Evolutionary conservation across 2,113 vertebrate species (phyloP).

Genomic region (Caranx ignobilis): DNA sequence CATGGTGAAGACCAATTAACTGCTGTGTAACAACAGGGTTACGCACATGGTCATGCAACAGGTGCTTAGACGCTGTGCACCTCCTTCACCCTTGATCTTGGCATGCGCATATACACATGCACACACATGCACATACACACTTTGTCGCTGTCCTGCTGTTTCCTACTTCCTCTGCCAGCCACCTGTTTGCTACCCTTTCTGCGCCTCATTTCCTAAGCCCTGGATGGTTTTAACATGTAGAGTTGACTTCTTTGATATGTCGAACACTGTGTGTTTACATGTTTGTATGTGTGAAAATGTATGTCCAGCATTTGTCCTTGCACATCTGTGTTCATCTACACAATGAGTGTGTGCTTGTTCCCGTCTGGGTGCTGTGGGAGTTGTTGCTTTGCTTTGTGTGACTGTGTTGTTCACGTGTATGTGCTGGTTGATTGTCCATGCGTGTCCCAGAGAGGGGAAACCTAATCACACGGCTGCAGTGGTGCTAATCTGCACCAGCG

Average conservation of each 20-base stretch:
- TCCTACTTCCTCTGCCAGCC: slow-evolving; percentile 26
- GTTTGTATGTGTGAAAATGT: neutral
- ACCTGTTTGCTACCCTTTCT: slow-evolving; percentile 60
- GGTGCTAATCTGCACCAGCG: slow-evolving; percentile 35
- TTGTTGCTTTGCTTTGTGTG: neutral
- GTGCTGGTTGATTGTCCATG: neutral
- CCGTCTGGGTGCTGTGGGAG: neutral
- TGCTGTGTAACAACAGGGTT: slow-evolving; percentile 54
- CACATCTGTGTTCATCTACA: neutral
- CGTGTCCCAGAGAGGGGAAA: slow-evolving; percentile 42
- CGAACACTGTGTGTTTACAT: neutral
- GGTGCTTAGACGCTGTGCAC: slow-evolving; percentile 52
- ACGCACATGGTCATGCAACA: slow-evolving; percentile 40
- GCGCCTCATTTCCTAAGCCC: slow-evolving; percentile 37
- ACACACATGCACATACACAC: slow-evolving; percentile 22
- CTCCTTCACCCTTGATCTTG: slow-evolving; percentile 56
- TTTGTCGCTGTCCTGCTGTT: slow-evolving; percentile 3
- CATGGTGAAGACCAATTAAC: slow-evolving; percentile 50
- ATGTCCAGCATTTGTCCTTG: neutral
- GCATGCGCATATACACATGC: slow-evolving; percentile 10
- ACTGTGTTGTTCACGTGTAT: neutral
- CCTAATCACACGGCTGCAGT: slow-evolving; percentile 43
- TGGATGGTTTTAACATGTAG: slow-evolving; percentile 30
- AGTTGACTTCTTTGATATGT: slow-evolving; percentile 15
- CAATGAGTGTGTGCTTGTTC: neutral